Evolutionary conservation across 64 coral and sea anemone species (phyloP).

Genomic region (Astreopora myriophthalma): DNA sequence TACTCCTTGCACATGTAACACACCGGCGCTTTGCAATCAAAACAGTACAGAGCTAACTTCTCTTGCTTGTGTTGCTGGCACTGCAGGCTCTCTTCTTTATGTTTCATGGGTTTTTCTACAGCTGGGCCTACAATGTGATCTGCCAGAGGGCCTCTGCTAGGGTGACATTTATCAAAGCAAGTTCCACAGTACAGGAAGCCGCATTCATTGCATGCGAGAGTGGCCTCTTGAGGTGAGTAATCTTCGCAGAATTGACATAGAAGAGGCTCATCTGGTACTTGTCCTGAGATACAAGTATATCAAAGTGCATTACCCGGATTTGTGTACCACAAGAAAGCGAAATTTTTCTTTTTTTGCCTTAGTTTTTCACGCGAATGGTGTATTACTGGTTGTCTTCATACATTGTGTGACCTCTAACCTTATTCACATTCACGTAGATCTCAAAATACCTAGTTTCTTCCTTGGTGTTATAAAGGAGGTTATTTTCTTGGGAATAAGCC

Average conservation of each 20-base stretch:
- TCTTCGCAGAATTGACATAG: constrained; percentile 96
- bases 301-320: no score
- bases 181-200: constrained; percentile 78
- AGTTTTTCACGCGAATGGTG: no score
- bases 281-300: constrained; percentile 13
- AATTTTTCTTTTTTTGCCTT: no score
- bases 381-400: no score
- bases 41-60: constrained; percentile 76
- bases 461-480: no score
- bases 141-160: constrained; percentile 81
- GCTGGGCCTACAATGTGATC: constrained; percentile 81
- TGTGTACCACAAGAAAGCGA: no score
- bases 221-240: constrained; percentile 74
- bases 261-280: constrained; percentile 31
- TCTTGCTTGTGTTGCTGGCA: constrained; percentile 73
- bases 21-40: constrained; percentile 67
- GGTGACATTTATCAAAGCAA: constrained; percentile 85
- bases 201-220: constrained; percentile 79
- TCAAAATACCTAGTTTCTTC: no score
- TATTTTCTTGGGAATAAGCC: no score
- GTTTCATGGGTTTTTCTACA: constrained; percentile 51
- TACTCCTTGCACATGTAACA: constrained; percentile 86
- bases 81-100: constrained; percentile 60
- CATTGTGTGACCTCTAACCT: no score
- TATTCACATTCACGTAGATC: no score